Percentiles rank a stretch among this genome's conserved stretches.
Conservation (phyloP, 2,797 vertebrate species). For the Premnoplex brunnescens region DNA sequence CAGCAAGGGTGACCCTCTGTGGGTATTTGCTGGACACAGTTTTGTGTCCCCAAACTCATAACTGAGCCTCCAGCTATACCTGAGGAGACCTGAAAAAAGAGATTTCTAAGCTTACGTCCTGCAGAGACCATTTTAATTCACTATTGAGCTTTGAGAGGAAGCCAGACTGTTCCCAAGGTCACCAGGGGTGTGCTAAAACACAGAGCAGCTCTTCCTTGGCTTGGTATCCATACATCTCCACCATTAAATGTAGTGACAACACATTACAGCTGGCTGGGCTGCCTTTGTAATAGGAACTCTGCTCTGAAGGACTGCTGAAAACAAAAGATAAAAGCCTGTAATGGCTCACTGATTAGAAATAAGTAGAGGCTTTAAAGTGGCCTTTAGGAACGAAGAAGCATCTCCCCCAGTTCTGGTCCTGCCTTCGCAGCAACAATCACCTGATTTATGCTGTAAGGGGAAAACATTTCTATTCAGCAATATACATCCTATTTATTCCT, state of each 20-base stretch:
- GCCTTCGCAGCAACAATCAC: neutral
- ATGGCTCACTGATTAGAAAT: constrained; percentile 57
- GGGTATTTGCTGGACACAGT: neutral
- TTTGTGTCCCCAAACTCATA: neutral
- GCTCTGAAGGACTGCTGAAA: constrained; percentile 16
- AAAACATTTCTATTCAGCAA: neutral
- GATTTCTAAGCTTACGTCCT: neutral
- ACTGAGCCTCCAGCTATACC: neutral
- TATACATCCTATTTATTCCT: neutral
- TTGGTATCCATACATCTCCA: neutral
- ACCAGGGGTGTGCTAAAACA: neutral
- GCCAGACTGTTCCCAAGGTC: neutral
- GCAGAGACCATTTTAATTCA: neutral
- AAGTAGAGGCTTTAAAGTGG: constrained; percentile 42
- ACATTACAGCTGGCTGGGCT: neutral
- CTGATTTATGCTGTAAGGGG: neutral
- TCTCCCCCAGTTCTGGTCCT: constrained; percentile 10
- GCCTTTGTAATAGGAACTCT: constrained; percentile 34
- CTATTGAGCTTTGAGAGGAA: neutral
- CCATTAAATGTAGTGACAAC: neutral
- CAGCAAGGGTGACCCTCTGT: neutral
- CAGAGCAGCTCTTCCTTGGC: neutral
- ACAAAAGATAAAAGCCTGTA: constrained; percentile 63
- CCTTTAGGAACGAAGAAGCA: constrained; percentile 60
- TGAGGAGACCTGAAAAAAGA: neutral